Evolutionary conservation across 2,888 invertebrate genomes (phyloP).

Genomic region (Troglohyphantes excavatus): DNA sequence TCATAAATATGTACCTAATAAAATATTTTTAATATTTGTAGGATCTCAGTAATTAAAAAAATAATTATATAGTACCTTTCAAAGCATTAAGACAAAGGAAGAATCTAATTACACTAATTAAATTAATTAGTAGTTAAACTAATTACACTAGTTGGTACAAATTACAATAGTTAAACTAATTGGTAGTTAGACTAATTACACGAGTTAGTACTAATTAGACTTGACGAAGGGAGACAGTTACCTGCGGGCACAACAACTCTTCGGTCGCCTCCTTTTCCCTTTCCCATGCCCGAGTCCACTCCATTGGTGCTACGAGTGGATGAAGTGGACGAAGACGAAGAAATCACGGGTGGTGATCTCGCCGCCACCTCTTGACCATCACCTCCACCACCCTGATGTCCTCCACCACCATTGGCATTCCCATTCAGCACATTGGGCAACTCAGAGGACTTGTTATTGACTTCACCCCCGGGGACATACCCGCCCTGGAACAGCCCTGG

Average conservation of each 20-base stretch:
- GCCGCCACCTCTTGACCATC: neutral
- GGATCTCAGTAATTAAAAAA: too few species aligned
- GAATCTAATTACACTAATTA: too few species aligned
- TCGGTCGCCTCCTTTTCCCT: constrained; percentile 50
- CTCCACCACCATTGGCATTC: neutral
- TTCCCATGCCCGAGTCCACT: constrained; percentile 20
- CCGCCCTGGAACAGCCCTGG: constrained; percentile 57
- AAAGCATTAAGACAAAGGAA: too few species aligned
- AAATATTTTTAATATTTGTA: too few species aligned
- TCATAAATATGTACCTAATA: too few species aligned
- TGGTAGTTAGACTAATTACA: too few species aligned
- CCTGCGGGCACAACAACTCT: constrained; percentile 77
- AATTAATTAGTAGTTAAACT: too few species aligned
- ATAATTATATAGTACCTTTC: too few species aligned
- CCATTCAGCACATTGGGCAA: constrained; percentile 26
- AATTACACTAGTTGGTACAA: too few species aligned
- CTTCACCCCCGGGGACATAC: constrained; percentile 19
- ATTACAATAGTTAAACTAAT: too few species aligned
- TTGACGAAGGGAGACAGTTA: too few species aligned
- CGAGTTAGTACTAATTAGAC: too few species aligned
- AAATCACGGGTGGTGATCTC: constrained; percentile 18
- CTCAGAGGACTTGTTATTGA: neutral
- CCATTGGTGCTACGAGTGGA: constrained; percentile 49
- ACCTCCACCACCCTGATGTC: neutral
- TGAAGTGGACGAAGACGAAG: constrained; percentile 56